phyloP scores from a whole-genome alignment of 2,797 vertebrate genomes.

The Brachymystax lenok region DNA sequence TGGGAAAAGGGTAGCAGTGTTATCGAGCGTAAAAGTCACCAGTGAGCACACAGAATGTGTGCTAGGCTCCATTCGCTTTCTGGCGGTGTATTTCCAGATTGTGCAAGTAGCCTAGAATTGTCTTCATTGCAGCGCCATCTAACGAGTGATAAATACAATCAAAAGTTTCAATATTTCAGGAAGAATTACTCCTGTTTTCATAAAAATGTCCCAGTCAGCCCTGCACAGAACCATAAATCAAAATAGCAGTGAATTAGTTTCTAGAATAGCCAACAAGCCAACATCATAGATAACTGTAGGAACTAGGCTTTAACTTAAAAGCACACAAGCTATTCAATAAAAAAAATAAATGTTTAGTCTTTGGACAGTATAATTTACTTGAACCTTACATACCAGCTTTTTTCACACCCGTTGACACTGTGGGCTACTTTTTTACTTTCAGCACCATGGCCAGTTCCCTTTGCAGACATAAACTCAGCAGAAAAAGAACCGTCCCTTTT shows the following conservation, averaged over 20 bases:
- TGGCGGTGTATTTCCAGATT: conserved; percentile 28
- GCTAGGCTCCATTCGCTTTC: conserved; percentile 7
- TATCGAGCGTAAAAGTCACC: background rate
- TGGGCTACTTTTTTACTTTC: conserved; percentile 13
- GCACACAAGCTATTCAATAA: too few relatives aligned
- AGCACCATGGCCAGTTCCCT: conserved; percentile 39
- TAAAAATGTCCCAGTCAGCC: background rate
- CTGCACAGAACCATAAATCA: background rate
- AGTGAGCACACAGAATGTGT: background rate
- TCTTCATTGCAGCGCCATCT: conserved; percentile 58
- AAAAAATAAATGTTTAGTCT: background rate
- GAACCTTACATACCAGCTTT: background rate
- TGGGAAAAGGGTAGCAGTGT: background rate
- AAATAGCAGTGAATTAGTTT: background rate
- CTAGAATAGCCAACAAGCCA: too few relatives aligned
- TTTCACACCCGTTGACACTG: background rate
- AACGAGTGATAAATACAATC: conserved; percentile 12
- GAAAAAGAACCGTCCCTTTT: too few relatives aligned
- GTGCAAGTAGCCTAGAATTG: conserved; percentile 17
- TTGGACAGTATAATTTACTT: background rate
- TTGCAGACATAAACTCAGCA: background rate
- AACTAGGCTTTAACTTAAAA: too few relatives aligned
- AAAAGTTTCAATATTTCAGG: background rate
- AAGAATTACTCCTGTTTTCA: background rate
- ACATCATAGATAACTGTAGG: too few relatives aligned